Evolutionary conservation across 2,113 vertebrate species (phyloP), one percentile per base, ranked within the genome.

Genomic region (Psephotus haematonotus): DNA sequence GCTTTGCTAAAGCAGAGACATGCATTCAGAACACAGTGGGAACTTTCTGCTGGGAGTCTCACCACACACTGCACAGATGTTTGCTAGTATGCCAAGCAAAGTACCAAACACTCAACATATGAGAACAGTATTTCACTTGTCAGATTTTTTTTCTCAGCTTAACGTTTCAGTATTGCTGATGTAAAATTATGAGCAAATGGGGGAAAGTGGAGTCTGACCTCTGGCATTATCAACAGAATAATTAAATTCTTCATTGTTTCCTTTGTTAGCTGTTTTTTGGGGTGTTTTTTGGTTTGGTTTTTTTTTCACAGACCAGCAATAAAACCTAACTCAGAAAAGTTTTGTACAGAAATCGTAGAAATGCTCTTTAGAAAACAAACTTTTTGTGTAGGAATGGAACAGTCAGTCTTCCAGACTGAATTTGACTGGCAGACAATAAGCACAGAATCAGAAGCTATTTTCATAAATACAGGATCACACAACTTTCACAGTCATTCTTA

Each of bases 11-110:
- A 64, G 27, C 6, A 80, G 68, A 81, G 25, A 11, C 22, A 13
- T 6, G 27, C 4, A 1, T 39, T 81, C 31, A 72, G 59, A 90
- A 20, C 15, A 9, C 69, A 8, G 44, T 15, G 27, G 43, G 24
- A 71, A 33, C 27, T 39, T 63, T 39, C 52, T 33, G 25, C 22
- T 24, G 47, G 3, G 37, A 60, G 18, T 11, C 17, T 50, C 41
- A 41, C 59, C 6, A 9, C 7, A 17, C 0, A 0, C 15, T 27
- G 25, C 77, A 59, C n/a, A 64, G 43, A 28, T 11, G 19, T 37
- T 83, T 71, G 41, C n/a, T 23, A 62, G 46, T 20, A 13, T 13
- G 10, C 35, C 0, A 1, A 49, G 16, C 31, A 10, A 44, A 65
- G 39, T 37, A 44, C 24, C 53, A 28, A 77, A 41, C 20, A 28